A percentile compares a stretch with the other conserved stretches of the same genome.
Evolutionary conservation across 2,888 invertebrate species (phyloP).

Genomic region (Lochmaea crataegi): DNA sequence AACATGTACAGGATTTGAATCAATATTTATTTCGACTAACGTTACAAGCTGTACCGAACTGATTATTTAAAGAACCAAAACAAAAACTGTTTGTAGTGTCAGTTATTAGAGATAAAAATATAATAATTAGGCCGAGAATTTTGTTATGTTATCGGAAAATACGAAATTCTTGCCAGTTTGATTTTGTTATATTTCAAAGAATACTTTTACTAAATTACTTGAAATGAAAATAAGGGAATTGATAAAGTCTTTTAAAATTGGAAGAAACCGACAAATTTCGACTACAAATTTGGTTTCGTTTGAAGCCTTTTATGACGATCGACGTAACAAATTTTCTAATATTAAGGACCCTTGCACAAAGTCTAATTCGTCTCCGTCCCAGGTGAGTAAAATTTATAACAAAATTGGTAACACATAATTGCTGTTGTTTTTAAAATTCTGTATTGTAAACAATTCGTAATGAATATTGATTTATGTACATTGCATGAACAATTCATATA

Average conservation of each 20-base stretch:
- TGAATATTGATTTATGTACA: background rate
- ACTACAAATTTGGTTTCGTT: constrained; percentile 67
- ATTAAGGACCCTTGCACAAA: constrained; percentile 70
- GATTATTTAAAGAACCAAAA: background rate
- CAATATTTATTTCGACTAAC: background rate
- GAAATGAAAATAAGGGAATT: constrained; percentile 57
- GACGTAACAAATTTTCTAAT: constrained; percentile 60
- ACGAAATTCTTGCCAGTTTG: constrained; percentile 8
- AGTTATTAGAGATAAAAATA: constrained; percentile 48
- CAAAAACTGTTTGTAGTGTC: background rate
- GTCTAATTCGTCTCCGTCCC: constrained; percentile 63
- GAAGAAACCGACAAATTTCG: constrained; percentile 55
- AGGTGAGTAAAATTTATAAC: constrained; percentile 37
- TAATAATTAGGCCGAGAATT: too few species aligned
- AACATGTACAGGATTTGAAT: background rate
- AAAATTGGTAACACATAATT: background rate
- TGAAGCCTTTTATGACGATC: constrained; percentile 72
- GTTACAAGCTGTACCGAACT: background rate
- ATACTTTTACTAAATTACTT: background rate
- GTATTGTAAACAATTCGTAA: background rate
- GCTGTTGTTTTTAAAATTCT: background rate
- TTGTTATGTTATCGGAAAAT: too few species aligned
- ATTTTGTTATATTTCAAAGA: background rate
- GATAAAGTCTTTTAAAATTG: constrained; percentile 56
- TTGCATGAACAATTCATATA: background rate